phyloP scores from a whole-genome alignment of 2,113 vertebrate genomes.

The Hepsetus odoe region DNA sequence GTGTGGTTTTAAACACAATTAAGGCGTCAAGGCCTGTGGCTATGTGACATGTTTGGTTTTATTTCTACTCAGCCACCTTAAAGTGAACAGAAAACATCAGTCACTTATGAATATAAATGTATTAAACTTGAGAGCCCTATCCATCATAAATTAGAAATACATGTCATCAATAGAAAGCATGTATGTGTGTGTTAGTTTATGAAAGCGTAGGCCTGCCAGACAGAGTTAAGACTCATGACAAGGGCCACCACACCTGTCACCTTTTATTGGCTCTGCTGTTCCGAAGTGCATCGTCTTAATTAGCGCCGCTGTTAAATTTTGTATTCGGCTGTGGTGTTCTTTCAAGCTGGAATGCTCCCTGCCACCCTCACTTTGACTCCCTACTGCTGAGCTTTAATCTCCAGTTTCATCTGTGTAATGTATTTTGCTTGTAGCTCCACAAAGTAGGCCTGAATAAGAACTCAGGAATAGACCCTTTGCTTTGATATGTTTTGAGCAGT shows the following conservation, averaged over 20 bases:
- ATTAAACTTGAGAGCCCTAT: background rate
- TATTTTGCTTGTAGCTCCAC: constrained; percentile 48
- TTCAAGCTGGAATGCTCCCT: constrained; percentile 17
- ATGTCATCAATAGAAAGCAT: background rate
- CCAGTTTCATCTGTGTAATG: constrained; percentile 47
- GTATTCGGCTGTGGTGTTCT: constrained; percentile 42
- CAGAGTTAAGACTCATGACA: constrained; percentile 33
- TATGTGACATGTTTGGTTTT: too few species aligned
- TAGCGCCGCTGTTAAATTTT: constrained; percentile 53
- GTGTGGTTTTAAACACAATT: too few species aligned
- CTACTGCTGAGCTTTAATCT: constrained; percentile 34
- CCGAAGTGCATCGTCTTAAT: constrained; percentile 53
- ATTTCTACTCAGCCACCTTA: background rate
- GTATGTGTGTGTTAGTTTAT: background rate
- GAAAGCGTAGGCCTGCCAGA: background rate
- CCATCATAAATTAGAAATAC: background rate
- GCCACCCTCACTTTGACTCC: constrained; percentile 28
- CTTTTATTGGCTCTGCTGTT: constrained; percentile 44
- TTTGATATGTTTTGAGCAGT: constrained; percentile 41
- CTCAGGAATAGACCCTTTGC: constrained; percentile 35
- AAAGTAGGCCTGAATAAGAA: constrained; percentile 35
- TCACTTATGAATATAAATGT: background rate
- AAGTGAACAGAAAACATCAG: too few species aligned
- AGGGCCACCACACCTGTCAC: constrained; percentile 47
- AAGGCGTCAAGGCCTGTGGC: too few species aligned